Percentiles rank a stretch among this genome's conserved stretches.
phyloP scores from a whole-genome alignment of 2,888 invertebrate genomes.

The Sarcophaga subvicina region DNA sequence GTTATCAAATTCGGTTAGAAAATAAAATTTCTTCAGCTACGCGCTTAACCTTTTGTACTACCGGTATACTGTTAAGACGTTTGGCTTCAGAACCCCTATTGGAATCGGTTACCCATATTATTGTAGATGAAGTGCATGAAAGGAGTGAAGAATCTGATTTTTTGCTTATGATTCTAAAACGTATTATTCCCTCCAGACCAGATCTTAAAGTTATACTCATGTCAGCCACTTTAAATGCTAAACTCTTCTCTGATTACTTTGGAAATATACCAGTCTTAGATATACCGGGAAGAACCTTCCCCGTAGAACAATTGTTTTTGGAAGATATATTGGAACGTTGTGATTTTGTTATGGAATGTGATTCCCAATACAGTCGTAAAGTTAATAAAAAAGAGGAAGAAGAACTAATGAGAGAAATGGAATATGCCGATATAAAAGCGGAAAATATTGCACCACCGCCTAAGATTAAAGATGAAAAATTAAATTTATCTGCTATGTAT shows the following conservation, averaged over 20 bases:
- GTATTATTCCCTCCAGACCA: conserved; percentile 87
- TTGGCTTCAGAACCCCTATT: conserved; percentile 90
- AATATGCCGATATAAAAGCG: conserved; percentile 85
- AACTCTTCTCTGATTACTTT: conserved; percentile 93
- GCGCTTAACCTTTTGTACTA: conserved; percentile 95
- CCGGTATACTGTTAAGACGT: conserved; percentile 93
- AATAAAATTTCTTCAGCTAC: conserved; percentile 90
- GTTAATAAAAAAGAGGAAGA: conserved; percentile 84
- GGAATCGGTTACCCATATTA: conserved; percentile 90
- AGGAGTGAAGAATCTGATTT: conserved; percentile 96
- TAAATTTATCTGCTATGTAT: conserved; percentile 86
- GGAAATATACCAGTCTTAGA: conserved; percentile 88
- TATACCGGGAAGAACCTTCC: conserved; percentile 92
- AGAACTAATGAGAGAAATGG: conserved; percentile 85
- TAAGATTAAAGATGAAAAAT: conserved; percentile 87
- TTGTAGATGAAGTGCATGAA: conserved; percentile 97
- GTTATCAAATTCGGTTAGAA: conserved; percentile 90
- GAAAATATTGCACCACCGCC: conserved; percentile 84
- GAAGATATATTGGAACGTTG: conserved; percentile 90
- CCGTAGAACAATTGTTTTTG: conserved; percentile 90
- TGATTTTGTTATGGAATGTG: conserved; percentile 85
- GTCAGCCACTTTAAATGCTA: conserved; percentile 96
- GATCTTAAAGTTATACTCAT: conserved; percentile 93
- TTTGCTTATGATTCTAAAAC: conserved; percentile 90
- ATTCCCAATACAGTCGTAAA: conserved; percentile 84